A percentile compares a stretch with the other conserved stretches of the same genome.
Evolutionary conservation across 2,888 invertebrate genomes (phyloP).

Genomic region (Parochlus steinenii): DNA sequence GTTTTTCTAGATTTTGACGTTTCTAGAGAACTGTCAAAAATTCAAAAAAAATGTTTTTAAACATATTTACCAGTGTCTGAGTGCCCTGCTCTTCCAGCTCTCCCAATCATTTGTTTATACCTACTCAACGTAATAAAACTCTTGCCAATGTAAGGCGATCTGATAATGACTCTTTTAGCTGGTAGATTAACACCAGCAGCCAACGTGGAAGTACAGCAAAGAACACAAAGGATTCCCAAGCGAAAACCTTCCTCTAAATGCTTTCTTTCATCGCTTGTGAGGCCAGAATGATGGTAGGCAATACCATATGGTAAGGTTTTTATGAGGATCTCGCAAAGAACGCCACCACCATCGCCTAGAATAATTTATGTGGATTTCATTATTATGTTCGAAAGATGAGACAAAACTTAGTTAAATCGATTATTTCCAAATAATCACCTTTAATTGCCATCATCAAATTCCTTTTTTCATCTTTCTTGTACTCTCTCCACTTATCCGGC

Average conservation of each 20-base stretch:
- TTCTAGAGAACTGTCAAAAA: slow-evolving; percentile 17
- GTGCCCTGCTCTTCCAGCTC: slow-evolving; percentile 84
- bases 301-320: slow-evolving; percentile 62
- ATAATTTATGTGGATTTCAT: neutral
- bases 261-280: slow-evolving; percentile 72
- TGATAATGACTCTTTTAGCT: slow-evolving; percentile 72
- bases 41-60: neutral
- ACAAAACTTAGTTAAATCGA: slow-evolving; percentile 1
- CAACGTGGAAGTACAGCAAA: slow-evolving; percentile 90
- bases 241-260: slow-evolving; percentile 73
- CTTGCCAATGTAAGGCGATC: slow-evolving; percentile 67
- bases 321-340: slow-evolving; percentile 46
- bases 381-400: slow-evolving; percentile 3
- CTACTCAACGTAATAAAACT: slow-evolving; percentile 55
- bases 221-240: slow-evolving; percentile 64
- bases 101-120: slow-evolving; percentile 92
- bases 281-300: slow-evolving; percentile 72
- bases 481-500: slow-evolving; percentile 18
- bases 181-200: slow-evolving; percentile 98
- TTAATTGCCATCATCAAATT: slow-evolving; percentile 38
- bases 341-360: slow-evolving; percentile 47
- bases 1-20: no score
- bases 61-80: slow-evolving; percentile 49
- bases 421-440: neutral
- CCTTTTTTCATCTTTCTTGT: slow-evolving; percentile 41